Evolutionary conservation across 2,113 vertebrate species (phyloP), one percentile per base, ranked within the genome.

Genomic region (Morone saxatilis): DNA sequence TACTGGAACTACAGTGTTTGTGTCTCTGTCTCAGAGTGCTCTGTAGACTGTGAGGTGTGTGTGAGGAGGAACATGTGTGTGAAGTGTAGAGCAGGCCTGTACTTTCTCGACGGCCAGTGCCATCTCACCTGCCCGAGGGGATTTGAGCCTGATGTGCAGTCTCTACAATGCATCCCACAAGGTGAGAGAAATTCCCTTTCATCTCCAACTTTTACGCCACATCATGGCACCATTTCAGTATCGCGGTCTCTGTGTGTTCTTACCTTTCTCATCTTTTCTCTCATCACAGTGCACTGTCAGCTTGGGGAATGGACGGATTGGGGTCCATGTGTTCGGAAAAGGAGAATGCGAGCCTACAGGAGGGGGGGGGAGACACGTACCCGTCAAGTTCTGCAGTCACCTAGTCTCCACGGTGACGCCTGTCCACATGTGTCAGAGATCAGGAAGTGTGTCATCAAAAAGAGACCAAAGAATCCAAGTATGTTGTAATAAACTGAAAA

Each of bases 11-110:
- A 41, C 25, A 45, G 7, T 8, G 43, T 75, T 22, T 80, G 20
- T 73, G 22, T 79, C 48, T 76, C 48, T 76, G 85, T 47, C 10
- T 69, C 94, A 98, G 97, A 96, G 94, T 98, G 97, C 91, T 96
- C 97, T 93, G 83, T 93, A 89, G 97, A 97, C 84, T 98, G 97
- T 94, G 96, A 97, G 79, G 93, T 95, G 89, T 98, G 97, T 93
- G 96, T 96, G 94, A 96, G 94, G 92, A 96, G 93, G 92, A 96
- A 96, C 93, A 94, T 96, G 94, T 98, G 97, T 89, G 95, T 93
- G 82, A 97, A 96, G 61, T 98, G 97, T 91, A 96, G 95, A 95
- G 96, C 92, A 90, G 96, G 95, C 70, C 96, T 97, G 92, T 97
- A 96, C 91, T 93, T 96, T 80, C 93, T 96, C 89, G 95, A 94